phyloP scores from a whole-genome alignment of 2,797 vertebrate genomes.

The Microtus obscurus region DNA sequence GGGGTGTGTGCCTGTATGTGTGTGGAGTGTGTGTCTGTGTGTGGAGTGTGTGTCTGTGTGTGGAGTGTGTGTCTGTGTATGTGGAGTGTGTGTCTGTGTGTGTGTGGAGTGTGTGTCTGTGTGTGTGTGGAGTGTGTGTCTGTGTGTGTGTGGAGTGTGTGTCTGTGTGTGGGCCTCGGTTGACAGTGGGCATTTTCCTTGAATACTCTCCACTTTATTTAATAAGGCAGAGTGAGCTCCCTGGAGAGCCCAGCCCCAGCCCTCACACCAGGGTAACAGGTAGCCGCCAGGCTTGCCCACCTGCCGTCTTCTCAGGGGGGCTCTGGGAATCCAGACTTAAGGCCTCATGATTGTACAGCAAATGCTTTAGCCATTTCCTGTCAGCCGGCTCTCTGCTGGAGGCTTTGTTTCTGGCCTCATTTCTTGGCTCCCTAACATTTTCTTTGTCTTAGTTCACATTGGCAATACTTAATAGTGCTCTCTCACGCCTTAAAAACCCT shows the following conservation, averaged over 20 bases:
- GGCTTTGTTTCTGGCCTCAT: neutral
- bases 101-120: too few species aligned
- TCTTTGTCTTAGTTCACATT: constrained; percentile 27
- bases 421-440: constrained; percentile 16
- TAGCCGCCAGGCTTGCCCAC: neutral
- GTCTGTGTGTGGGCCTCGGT: neutral
- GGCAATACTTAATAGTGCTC: neutral
- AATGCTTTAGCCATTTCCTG: neutral
- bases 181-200: neutral
- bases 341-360: too few species aligned
- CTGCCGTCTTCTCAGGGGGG: neutral
- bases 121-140: too few species aligned
- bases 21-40: too few species aligned
- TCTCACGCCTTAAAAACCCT: constrained; percentile 2
- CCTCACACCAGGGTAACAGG: neutral
- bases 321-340: neutral
- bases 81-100: too few species aligned
- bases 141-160: neutral
- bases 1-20: too few species aligned
- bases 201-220: neutral
- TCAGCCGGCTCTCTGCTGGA: neutral
- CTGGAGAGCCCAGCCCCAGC: neutral
- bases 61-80: too few species aligned
- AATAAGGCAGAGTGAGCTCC: neutral
- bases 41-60: too few species aligned